Conservation (phyloP, 2,113 vertebrate species). For the Peromyscus maniculatus region DNA sequence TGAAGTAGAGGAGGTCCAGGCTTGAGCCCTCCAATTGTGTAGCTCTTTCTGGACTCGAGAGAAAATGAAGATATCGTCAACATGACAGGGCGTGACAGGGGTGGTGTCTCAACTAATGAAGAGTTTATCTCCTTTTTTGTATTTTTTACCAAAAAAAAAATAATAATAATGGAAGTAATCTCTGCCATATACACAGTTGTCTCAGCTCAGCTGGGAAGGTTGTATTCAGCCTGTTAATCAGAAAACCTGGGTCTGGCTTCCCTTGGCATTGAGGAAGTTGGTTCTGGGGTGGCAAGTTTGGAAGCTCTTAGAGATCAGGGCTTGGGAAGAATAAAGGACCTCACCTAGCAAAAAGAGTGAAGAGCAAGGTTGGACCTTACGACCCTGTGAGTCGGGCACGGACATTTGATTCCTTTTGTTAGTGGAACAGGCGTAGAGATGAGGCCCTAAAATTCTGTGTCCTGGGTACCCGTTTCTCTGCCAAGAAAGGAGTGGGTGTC, state of each 20-base stretch:
- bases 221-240: conserved; percentile 58
- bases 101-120: neutral
- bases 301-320: conserved; percentile 9
- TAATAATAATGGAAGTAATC: neutral
- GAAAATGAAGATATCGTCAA: neutral
- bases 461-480: neutral
- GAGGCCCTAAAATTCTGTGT: neutral
- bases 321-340: neutral
- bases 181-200: conserved; percentile 28
- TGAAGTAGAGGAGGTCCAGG: neutral
- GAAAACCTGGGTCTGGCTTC: conserved; percentile 69
- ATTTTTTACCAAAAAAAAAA: conserved; percentile 27
- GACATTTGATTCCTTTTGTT: neutral
- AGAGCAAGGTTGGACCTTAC: neutral
- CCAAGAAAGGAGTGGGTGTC: neutral
- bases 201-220: neutral
- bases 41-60: neutral
- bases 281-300: neutral
- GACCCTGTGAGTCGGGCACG: neutral
- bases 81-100: neutral
- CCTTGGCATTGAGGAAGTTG: conserved; percentile 3
- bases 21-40: neutral
- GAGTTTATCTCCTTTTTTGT: conserved; percentile 30
- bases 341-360: neutral
- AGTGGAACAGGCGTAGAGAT: neutral